Evolutionary conservation across 2,113 vertebrate species (phyloP).

Genomic region (Rafetus swinhoei): DNA sequence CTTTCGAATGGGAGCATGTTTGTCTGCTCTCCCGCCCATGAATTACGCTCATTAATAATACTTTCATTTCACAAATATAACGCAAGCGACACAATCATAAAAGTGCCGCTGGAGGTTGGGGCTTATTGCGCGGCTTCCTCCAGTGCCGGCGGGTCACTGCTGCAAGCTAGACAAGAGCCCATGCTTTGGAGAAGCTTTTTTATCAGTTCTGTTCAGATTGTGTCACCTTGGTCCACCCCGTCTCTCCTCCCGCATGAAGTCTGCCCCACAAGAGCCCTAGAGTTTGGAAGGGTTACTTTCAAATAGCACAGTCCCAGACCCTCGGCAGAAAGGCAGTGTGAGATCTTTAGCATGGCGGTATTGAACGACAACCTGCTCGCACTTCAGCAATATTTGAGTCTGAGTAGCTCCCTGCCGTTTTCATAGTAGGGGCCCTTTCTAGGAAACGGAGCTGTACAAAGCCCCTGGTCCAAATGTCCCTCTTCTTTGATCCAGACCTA

Average conservation of each 20-base stretch:
- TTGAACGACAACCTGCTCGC: not conserved
- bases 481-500: not conserved
- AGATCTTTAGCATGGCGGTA: not conserved
- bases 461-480: not conserved
- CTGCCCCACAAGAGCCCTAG: not conserved
- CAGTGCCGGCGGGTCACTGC: accelerated
- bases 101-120: not conserved
- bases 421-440: slow-evolving; percentile 7
- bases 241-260: not conserved
- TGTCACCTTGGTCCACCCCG: not conserved
- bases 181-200: not conserved
- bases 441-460: slow-evolving; percentile 3
- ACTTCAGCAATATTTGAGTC: not conserved
- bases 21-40: slow-evolving; percentile 46
- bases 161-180: not conserved
- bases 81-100: slow-evolving; percentile 45
- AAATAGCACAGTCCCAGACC: accelerated
- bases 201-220: not conserved
- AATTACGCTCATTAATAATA: slow-evolving; percentile 60
- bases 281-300: not conserved
- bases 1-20: not conserved
- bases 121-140: not conserved
- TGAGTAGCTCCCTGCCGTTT: not conserved
- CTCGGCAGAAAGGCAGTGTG: not conserved
- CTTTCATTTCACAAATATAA: slow-evolving; percentile 28